A percentile compares a stretch with the other conserved stretches of the same genome.
phyloP scores from a whole-genome alignment of 2,797 vertebrate genomes.

The Malurus leucopterus region DNA sequence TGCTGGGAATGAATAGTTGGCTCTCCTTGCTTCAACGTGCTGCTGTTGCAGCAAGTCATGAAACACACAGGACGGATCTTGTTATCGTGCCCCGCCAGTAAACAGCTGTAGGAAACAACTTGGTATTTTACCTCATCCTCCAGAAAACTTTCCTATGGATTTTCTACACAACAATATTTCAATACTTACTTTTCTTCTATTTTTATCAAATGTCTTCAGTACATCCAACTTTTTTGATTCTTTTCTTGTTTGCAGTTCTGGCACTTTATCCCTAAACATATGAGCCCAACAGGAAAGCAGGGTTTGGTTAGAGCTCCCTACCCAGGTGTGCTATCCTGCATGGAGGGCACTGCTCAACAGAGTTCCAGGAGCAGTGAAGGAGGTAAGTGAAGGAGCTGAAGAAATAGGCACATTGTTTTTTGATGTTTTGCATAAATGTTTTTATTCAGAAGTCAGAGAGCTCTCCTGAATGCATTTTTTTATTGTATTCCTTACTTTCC shows the following conservation, averaged over 20 bases:
- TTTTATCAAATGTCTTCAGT: background rate
- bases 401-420: background rate
- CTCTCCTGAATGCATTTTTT: background rate
- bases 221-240: background rate
- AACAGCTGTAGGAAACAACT: background rate
- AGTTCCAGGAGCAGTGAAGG: background rate
- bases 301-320: background rate
- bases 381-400: constrained; percentile 40
- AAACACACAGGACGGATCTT: background rate
- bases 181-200: background rate
- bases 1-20: background rate
- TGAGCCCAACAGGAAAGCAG: background rate
- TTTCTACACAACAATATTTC: background rate
- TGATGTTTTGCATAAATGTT: background rate
- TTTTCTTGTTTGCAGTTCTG: background rate
- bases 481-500: constrained; percentile 4
- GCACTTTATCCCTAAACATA: background rate
- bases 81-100: background rate
- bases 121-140: background rate
- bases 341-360: background rate
- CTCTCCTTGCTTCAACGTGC: background rate
- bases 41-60: background rate
- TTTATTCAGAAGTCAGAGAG: background rate
- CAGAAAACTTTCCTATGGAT: background rate
- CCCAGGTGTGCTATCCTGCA: background rate